Conservation (phyloP, 2,113 vertebrate genomes). For the Mionectes macconnelli region DNA sequence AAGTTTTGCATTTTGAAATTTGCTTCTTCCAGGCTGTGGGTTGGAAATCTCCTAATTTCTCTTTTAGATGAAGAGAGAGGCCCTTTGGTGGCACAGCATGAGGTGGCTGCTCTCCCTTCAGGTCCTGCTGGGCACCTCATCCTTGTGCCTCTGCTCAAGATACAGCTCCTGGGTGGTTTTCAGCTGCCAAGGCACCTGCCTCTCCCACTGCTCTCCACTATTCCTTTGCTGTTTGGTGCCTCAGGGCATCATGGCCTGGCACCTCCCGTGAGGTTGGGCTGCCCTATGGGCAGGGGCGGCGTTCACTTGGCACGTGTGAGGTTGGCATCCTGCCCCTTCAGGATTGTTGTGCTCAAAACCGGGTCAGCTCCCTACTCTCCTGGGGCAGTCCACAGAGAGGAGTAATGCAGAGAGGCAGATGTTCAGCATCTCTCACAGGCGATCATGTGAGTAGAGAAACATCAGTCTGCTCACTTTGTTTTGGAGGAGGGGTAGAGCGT, state of each 20-base stretch:
- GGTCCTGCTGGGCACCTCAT: background rate
- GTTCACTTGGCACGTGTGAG: background rate
- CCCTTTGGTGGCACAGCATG: background rate
- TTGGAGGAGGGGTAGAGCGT: background rate
- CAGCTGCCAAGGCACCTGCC: background rate
- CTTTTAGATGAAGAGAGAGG: background rate
- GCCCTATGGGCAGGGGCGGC: fast-evolving
- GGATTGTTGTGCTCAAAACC: background rate
- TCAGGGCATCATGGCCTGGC: fast-evolving
- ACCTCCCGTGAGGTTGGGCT: background rate
- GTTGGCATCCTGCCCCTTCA: background rate
- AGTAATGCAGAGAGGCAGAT: background rate
- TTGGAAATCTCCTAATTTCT: background rate
- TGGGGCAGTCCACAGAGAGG: background rate
- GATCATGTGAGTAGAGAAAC: fast-evolving
- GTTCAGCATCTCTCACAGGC: background rate
- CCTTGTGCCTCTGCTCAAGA: background rate
- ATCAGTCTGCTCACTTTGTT: background rate
- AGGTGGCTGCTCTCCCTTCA: background rate
- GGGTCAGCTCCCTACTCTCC: background rate
- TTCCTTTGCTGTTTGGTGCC: background rate
- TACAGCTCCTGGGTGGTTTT: background rate
- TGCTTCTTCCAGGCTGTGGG: background rate
- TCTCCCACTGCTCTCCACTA: background rate
- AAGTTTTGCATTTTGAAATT: conserved; percentile 7